phyloP scores from a whole-genome alignment of 2,797 vertebrate species.

The Neoniphon sammara region DNA sequence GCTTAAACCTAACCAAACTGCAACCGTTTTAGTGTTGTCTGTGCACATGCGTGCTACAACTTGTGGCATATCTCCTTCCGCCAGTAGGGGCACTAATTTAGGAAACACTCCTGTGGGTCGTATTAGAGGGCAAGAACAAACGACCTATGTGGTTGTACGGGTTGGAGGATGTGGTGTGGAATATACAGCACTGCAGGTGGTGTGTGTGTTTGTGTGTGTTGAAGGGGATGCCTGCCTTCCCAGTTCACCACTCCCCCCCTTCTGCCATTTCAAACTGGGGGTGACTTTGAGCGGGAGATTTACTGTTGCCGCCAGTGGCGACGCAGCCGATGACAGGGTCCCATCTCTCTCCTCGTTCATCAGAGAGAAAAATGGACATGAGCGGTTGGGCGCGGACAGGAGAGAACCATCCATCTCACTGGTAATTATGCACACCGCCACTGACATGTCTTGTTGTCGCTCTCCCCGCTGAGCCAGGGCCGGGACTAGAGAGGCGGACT shows the following conservation, averaged over 20 bases:
- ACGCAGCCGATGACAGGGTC: constrained; percentile 71
- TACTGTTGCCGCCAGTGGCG: constrained; percentile 59
- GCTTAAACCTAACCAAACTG: too few relatives aligned
- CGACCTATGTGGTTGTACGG: too few relatives aligned
- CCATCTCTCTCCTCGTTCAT: constrained; percentile 74
- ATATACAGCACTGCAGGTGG: not conserved
- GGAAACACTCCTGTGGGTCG: too few relatives aligned
- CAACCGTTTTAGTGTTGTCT: too few relatives aligned
- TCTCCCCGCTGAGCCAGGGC: constrained; percentile 51
- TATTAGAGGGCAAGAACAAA: too few relatives aligned
- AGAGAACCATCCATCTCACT: constrained; percentile 74
- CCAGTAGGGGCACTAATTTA: too few relatives aligned
- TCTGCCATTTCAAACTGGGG: constrained; percentile 34
- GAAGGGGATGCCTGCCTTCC: constrained; percentile 2
- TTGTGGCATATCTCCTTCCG: too few relatives aligned
- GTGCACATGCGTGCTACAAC: too few relatives aligned
- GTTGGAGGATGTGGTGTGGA: too few relatives aligned
- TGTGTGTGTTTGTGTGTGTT: not conserved
- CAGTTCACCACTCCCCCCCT: constrained; percentile 3
- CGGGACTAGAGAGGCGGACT: constrained; percentile 15
- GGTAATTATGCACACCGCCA: constrained; percentile 76
- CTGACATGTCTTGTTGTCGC: constrained; percentile 65
- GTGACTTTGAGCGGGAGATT: constrained; percentile 77
- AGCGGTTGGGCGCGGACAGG: constrained; percentile 66
- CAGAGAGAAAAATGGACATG: constrained; percentile 75